These are phyloP conservation scores for Ascidia mentula DNA, from an alignment of 23 tunicate species.

Conservation along the genomic window DNA sequence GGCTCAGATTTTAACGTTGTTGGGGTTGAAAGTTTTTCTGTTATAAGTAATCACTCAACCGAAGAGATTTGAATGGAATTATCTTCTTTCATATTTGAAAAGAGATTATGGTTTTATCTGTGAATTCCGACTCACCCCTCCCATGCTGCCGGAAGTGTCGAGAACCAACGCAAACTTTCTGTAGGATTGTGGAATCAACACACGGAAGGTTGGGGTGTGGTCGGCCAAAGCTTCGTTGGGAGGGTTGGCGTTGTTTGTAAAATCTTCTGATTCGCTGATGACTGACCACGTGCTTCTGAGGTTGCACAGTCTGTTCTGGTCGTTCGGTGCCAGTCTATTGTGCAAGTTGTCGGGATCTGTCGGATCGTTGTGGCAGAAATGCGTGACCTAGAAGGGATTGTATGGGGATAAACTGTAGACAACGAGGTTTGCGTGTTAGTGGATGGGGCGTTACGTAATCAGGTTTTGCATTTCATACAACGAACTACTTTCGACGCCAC, in stretches of 20 bases:
- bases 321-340: slow-evolving; percentile 62
- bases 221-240: slow-evolving; percentile 19
- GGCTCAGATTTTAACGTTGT: too few species aligned
- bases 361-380: slow-evolving; percentile 58
- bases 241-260: slow-evolving; percentile 29
- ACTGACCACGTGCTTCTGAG: slow-evolving; percentile 66
- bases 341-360: slow-evolving; percentile 46
- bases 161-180: slow-evolving; percentile 55
- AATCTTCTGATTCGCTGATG: slow-evolving; percentile 42
- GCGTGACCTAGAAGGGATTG: slow-evolving; percentile 22
- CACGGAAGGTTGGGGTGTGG: slow-evolving; percentile 35
- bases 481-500: not conserved
- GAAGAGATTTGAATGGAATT: too few species aligned
- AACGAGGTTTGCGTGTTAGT: not conserved
- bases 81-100: too few species aligned
- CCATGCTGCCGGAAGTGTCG: slow-evolving; percentile 77
- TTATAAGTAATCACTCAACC: too few species aligned
- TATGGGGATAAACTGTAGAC: not conserved
- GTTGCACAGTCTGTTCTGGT: slow-evolving; percentile 67
- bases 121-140: not conserved
- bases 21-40: too few species aligned
- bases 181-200: slow-evolving; percentile 23
- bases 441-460: too few species aligned
- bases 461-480: too few species aligned
- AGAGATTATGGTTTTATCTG: too few species aligned